phyloP scores from a whole-genome alignment of 2,797 vertebrate genomes.

The Eurystomus glaucurus region DNA sequence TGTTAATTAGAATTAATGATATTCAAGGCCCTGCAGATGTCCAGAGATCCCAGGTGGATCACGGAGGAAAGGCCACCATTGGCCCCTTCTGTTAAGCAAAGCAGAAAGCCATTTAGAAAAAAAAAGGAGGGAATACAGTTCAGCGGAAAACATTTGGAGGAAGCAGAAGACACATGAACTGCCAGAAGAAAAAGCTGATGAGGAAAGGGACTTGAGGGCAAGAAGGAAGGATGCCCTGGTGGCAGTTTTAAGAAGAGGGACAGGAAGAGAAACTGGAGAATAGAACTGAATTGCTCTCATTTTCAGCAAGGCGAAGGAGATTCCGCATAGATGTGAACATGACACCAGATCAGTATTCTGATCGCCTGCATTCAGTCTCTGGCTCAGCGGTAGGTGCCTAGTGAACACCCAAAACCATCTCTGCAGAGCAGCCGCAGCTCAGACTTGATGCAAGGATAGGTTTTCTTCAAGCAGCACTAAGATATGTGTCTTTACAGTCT shows the following conservation, averaged over 20 bases:
- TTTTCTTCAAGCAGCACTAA: neutral
- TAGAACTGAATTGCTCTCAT: neutral
- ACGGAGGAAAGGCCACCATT: fast-evolving
- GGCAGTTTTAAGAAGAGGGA: neutral
- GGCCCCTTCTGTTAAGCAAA: neutral
- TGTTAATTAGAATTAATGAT: neutral
- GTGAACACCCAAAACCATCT: neutral
- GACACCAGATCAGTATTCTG: neutral
- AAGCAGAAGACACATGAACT: neutral
- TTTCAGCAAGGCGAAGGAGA: neutral
- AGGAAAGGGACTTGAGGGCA: neutral
- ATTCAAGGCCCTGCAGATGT: neutral
- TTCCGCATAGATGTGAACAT: neutral
- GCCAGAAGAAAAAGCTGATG: neutral
- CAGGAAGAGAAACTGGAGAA: neutral
- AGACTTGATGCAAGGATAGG: neutral
- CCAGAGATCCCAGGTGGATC: neutral
- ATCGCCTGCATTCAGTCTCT: neutral
- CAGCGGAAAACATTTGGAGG: neutral
- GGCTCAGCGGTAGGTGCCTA: neutral
- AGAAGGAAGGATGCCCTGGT: neutral
- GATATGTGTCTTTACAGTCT: neutral
- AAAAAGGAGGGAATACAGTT: neutral
- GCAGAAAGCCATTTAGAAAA: neutral
- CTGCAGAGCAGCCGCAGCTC: neutral